These are phyloP conservation scores for Limenitis camilla DNA, from an alignment of 2,888 invertebrate genomes.

Conservation along the genomic window DNA sequence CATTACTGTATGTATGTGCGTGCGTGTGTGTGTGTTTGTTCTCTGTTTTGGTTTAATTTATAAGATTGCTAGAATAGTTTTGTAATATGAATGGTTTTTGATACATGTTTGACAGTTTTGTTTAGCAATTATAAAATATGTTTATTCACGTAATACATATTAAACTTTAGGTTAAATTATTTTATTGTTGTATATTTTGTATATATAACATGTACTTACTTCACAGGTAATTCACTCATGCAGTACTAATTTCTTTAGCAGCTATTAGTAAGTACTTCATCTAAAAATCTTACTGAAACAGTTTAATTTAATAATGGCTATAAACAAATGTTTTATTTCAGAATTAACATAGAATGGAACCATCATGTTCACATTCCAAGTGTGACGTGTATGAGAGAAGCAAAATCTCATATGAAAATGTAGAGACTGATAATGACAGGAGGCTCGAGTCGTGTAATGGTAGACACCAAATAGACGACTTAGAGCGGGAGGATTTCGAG, in stretches of 20 bases:
- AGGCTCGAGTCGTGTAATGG: conserved; percentile 36
- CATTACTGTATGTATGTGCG: no score
- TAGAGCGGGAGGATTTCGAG: conserved; percentile 65
- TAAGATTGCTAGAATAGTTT: no score
- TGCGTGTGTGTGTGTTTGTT: no score
- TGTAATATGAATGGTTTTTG: no score
- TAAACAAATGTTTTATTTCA: conserved; percentile 23
- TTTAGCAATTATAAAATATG: no score
- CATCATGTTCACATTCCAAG: conserved; percentile 57
- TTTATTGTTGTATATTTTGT: no score
- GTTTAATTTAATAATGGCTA: not conserved
- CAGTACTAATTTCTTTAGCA: conserved; percentile 8
- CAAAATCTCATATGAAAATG: conserved; percentile 40
- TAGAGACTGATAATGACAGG: conserved; percentile 53
- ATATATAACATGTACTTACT: conserved; percentile 26
- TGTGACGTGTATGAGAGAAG: conserved; percentile 50
- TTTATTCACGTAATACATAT: no score
- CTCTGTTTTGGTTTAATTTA: no score
- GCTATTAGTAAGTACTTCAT: conserved; percentile 8
- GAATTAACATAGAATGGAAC: conserved; percentile 51
- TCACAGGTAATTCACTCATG: conserved; percentile 23
- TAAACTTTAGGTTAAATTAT: no score
- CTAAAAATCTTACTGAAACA: not conserved
- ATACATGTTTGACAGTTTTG: no score
- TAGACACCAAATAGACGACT: conserved; percentile 55